Evolutionary conservation across 2,113 vertebrate species (phyloP).

Genomic region (Casuarius casuarius): DNA sequence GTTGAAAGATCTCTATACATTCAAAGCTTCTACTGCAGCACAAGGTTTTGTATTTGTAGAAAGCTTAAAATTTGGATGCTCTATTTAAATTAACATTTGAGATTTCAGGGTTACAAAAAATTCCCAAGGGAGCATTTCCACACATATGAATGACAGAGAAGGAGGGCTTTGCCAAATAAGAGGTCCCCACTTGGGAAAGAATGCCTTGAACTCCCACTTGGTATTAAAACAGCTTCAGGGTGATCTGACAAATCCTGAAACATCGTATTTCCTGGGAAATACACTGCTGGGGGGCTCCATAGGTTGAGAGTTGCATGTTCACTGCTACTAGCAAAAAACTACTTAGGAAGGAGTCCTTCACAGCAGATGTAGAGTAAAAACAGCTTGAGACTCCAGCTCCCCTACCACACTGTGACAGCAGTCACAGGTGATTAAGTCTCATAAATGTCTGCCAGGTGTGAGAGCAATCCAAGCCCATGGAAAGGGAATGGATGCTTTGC

Average conservation of each 20-base stretch:
- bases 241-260: not conserved
- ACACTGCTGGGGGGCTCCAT: not conserved
- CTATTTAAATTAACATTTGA: not conserved
- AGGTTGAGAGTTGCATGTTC: not conserved
- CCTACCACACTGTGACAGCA: not conserved
- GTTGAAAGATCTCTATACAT: not conserved
- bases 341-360: not conserved
- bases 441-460: not conserved
- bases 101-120: not conserved
- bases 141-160: not conserved
- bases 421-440: not conserved
- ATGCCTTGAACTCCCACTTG: not conserved
- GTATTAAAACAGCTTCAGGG: not conserved
- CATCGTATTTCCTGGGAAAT: not conserved
- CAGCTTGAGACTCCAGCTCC: not conserved
- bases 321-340: not conserved
- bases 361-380: not conserved
- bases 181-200: not conserved
- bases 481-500: not conserved
- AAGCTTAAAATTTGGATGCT: not conserved
- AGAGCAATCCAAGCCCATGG: not conserved
- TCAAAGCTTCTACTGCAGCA: not conserved
- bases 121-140: not conserved
- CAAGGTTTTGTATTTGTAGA: not conserved
- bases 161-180: not conserved